Conservation (phyloP, 2,888 invertebrate species). For the Heliconius aoede region DNA sequence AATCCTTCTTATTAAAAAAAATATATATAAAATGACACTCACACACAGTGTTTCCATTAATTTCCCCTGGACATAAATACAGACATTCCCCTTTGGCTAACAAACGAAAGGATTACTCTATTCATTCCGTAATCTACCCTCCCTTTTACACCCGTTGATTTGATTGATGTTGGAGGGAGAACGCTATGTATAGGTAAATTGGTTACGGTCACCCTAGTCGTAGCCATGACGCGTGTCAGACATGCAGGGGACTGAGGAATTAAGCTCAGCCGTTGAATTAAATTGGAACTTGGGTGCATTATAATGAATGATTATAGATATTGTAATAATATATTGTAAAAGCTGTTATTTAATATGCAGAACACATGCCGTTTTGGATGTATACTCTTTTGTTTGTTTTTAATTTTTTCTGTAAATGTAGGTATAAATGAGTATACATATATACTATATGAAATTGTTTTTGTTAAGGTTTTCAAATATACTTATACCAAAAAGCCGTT, state of each 20-base stretch:
- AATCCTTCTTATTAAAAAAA: conserved; percentile 4
- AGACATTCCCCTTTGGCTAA: conserved; percentile 38
- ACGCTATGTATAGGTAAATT: conserved; percentile 71
- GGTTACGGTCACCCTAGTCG: conserved; percentile 69
- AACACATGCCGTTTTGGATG: conserved; percentile 13
- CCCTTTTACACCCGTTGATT: conserved; percentile 33
- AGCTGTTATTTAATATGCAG: conserved; percentile 13
- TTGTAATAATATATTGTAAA: conserved; percentile 28
- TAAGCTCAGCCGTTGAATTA: conserved; percentile 31
- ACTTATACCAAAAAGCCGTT: too few relatives aligned
- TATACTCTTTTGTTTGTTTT: conserved; percentile 11
- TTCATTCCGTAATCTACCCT: conserved; percentile 42
- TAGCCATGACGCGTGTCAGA: conserved; percentile 72
- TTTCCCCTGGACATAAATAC: conserved; percentile 42
- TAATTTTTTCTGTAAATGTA: neutral
- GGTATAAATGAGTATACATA: neutral
- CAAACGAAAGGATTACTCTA: conserved; percentile 46
- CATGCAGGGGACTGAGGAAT: conserved; percentile 48
- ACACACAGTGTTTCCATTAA: conserved; percentile 26
- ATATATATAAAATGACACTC: conserved; percentile 13
- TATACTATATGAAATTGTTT: neutral
- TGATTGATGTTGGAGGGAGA: conserved; percentile 39
- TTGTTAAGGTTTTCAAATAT: too few relatives aligned
- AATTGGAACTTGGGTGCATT: conserved; percentile 25
- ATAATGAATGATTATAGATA: conserved; percentile 31